These are phyloP conservation scores for Mobula hypostoma DNA, from an alignment of 2,113 vertebrate genomes.

Conservation along the genomic window DNA sequence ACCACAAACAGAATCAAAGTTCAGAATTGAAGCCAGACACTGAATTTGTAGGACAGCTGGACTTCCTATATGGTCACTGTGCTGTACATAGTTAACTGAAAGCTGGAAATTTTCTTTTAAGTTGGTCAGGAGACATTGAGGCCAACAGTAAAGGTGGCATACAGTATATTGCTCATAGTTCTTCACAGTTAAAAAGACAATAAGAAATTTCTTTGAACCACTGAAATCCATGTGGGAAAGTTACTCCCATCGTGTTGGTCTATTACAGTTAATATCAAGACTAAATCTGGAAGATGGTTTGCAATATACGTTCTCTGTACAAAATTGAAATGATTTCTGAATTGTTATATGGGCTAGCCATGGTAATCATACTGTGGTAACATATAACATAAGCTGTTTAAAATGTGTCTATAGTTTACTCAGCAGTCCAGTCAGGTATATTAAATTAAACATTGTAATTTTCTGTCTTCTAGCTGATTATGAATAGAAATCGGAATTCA, in stretches of 20 bases:
- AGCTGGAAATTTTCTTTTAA: neutral
- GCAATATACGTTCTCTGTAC: neutral
- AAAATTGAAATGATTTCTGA: neutral
- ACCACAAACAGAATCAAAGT: no score
- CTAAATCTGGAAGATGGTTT: neutral
- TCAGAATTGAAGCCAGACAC: no score
- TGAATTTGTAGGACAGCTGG: no score
- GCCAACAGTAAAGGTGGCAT: neutral
- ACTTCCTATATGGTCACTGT: no score
- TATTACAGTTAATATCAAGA: neutral
- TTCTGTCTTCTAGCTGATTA: neutral
- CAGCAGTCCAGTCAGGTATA: conserved; percentile 1
- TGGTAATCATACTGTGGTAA: neutral
- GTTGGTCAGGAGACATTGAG: neutral
- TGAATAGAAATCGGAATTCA: conserved; percentile 22
- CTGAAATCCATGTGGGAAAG: neutral
- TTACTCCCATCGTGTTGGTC: neutral
- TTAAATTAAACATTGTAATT: conserved; percentile 25
- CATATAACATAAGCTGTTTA: neutral
- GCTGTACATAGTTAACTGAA: neutral
- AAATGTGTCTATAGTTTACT: neutral
- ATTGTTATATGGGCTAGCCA: neutral
- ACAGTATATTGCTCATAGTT: neutral
- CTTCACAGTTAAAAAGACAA: neutral
- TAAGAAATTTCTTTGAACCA: neutral